Evolutionary conservation across 35 echinoderm and acorn worm genomes (phyloP).

Genomic region (Lytechinus variegatus): DNA sequence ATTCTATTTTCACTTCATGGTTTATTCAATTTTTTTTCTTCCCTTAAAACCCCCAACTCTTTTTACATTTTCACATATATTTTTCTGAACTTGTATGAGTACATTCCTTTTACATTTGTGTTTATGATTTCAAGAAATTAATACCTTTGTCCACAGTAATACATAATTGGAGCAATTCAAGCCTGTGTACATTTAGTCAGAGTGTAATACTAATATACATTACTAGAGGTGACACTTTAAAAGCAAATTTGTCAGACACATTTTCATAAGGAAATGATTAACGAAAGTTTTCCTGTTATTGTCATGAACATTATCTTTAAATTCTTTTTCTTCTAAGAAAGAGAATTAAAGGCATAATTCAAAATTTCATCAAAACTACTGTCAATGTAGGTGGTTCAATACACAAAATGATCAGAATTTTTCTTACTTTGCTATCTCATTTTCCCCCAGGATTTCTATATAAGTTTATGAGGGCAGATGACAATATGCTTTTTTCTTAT

Average conservation of each 20-base stretch:
- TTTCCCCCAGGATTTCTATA: no score
- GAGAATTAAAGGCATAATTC: no score
- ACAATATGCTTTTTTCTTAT: no score
- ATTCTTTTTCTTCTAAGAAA: no score
- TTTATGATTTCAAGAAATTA: neutral
- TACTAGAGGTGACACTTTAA: neutral
- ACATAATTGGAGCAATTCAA: neutral
- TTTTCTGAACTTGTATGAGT: neutral
- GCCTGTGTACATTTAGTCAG: neutral
- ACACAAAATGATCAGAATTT: no score
- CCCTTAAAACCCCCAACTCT: neutral
- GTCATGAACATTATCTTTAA: no score
- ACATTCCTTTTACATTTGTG: neutral
- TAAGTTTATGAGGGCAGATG: no score
- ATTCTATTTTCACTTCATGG: neutral
- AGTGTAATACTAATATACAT: neutral
- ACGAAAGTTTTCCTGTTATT: no score
- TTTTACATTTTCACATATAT: neutral
- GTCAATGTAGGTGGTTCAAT: no score
- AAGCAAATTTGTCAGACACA: neutral
- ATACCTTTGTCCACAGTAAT: neutral
- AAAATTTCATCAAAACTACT: no score
- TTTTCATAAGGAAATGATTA: no score
- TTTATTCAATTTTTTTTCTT: neutral
- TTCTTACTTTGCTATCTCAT: no score